Percentiles rank a stretch among this genome's conserved stretches.
Evolutionary conservation across 2,888 invertebrate species (phyloP).

Genomic region (Desoria tigrina): DNA sequence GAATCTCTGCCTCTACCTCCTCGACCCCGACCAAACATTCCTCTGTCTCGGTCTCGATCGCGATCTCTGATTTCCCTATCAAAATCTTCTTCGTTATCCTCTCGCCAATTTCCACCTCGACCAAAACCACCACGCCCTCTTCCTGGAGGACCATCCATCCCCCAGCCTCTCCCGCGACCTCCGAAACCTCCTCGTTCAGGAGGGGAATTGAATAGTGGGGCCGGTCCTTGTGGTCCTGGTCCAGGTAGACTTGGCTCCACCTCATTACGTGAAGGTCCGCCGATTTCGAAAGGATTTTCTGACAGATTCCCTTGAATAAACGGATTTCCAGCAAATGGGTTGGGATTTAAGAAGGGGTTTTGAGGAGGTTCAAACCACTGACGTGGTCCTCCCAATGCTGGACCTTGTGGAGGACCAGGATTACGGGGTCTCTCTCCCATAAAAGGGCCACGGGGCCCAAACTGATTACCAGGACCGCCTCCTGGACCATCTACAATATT

Average conservation of each 20-base stretch:
- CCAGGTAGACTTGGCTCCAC: slow-evolving; percentile 25
- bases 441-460: slow-evolving; percentile 19
- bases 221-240: slow-evolving; percentile 13
- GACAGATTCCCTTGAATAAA: slow-evolving; percentile 37
- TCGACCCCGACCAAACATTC: slow-evolving; percentile 13
- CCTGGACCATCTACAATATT: slow-evolving; percentile 22
- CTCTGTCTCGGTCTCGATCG: slow-evolving; percentile 20
- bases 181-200: slow-evolving; percentile 11
- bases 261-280: slow-evolving; percentile 17
- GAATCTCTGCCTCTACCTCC: slow-evolving; percentile 21
- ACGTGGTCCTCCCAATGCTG: slow-evolving; percentile 17
- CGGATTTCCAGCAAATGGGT: slow-evolving; percentile 45
- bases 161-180: slow-evolving; percentile 27
- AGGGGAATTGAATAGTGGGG: slow-evolving; percentile 20
- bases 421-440: slow-evolving; percentile 19
- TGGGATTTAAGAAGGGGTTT: slow-evolving; percentile 52
- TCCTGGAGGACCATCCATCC: slow-evolving; percentile 10
- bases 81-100: slow-evolving; percentile 22
- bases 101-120: slow-evolving; percentile 25
- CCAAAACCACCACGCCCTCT: slow-evolving; percentile 35
- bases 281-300: slow-evolving; percentile 52
- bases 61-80: slow-evolving; percentile 25
- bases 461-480: slow-evolving; percentile 22
- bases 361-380: slow-evolving; percentile 26
- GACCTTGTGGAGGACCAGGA: slow-evolving; percentile 13